phyloP scores from a whole-genome alignment of 2,797 vertebrate genomes.

The Tachyglossus aculeatus region DNA sequence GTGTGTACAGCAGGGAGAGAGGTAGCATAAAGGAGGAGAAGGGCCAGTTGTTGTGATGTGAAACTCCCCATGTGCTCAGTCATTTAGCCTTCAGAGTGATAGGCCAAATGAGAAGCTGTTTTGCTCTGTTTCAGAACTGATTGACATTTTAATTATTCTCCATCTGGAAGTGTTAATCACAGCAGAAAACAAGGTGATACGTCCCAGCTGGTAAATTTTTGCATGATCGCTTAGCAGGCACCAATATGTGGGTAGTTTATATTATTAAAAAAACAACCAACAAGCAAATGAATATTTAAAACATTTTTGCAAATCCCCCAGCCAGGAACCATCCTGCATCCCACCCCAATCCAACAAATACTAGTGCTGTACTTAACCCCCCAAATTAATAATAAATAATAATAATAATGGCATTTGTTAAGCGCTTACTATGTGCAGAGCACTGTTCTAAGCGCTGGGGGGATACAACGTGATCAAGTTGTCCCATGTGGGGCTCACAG shows the following conservation, averaged over 20 bases:
- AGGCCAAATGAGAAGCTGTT: conserved; percentile 59
- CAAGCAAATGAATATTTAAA: conserved; percentile 15
- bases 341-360: no score
- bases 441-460: no score
- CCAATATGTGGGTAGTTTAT: conserved; percentile 38
- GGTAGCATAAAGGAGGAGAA: no score
- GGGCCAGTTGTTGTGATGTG: background rate
- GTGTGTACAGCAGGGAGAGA: background rate
- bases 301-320: conserved; percentile 11
- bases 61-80: conserved; percentile 21
- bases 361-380: no score
- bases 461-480: no score
- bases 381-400: no score
- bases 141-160: conserved; percentile 72
- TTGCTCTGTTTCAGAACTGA: conserved; percentile 62
- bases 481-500: no score
- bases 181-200: conserved; percentile 48
- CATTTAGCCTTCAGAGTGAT: conserved; percentile 37
- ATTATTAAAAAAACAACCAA: conserved; percentile 10
- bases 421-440: no score
- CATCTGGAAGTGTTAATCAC: conserved; percentile 64
- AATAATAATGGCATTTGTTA: no score
- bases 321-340: background rate
- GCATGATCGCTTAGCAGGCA: conserved; percentile 42
- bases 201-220: conserved; percentile 68